Percentiles rank a stretch among this genome's conserved stretches.
These are phyloP conservation scores for Penaeus vannamei DNA, from an alignment of 1,140 invertebrate species.

Conservation along the genomic window DNA sequence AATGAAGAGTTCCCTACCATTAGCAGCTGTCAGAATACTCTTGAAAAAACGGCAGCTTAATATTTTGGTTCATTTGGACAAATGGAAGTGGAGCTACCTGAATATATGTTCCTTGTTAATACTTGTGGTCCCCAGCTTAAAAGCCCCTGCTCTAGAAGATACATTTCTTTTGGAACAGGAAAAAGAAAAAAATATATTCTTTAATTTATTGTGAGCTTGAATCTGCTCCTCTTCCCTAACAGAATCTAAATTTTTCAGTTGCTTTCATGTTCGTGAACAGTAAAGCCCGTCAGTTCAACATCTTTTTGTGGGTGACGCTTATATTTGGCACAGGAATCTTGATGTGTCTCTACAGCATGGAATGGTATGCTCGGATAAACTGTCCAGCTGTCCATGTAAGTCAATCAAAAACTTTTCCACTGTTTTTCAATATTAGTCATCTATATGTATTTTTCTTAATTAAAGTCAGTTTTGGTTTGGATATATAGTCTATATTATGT, in stretches of 20 bases:
- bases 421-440: not conserved
- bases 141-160: no score
- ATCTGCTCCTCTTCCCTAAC: not conserved
- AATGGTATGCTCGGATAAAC: conserved; percentile 87
- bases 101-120: no score
- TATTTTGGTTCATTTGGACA: no score
- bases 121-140: no score
- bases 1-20: no score
- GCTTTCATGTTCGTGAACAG: conserved; percentile 75
- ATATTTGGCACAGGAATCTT: conserved; percentile 83
- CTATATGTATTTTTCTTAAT: not conserved
- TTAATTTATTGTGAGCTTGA: no score
- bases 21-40: no score
- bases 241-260: conserved; percentile 70
- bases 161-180: no score
- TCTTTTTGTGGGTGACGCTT: conserved; percentile 86
- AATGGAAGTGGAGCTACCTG: no score
- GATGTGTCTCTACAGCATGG: conserved; percentile 85
- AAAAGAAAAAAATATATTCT: no score
- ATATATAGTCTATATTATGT: not conserved
- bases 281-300: conserved; percentile 78
- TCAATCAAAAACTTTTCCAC: not conserved
- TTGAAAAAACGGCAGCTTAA: no score
- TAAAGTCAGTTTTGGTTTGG: not conserved
- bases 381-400: conserved; percentile 75